These are phyloP conservation scores for Altica lythri DNA, from an alignment of 2,888 invertebrate species.

Conservation along the genomic window DNA sequence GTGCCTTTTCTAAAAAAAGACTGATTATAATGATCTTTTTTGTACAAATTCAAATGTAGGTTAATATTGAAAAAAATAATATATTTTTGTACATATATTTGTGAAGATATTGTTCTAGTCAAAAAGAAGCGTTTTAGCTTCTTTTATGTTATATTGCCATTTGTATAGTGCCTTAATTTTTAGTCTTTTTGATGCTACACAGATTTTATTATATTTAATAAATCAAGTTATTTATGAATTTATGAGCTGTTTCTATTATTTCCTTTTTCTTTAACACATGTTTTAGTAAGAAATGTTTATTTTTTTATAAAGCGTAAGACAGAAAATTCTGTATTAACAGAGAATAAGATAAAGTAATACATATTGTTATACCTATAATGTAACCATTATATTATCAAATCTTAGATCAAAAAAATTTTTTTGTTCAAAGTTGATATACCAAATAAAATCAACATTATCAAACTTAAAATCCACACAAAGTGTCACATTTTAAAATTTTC, in stretches of 20 bases:
- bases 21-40: slow-evolving; percentile 38
- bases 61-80: slow-evolving; percentile 39
- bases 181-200: slow-evolving; percentile 49
- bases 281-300: too few relatives aligned
- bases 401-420: too few relatives aligned
- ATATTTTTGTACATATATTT: slow-evolving; percentile 42
- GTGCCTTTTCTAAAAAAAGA: slow-evolving; percentile 47
- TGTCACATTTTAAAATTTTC: too few relatives aligned
- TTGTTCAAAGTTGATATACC: too few relatives aligned
- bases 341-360: too few relatives aligned
- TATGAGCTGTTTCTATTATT: too few relatives aligned
- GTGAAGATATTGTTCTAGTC: slow-evolving; percentile 51
- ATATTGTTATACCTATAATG: too few relatives aligned
- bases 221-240: slow-evolving; percentile 46
- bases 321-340: too few relatives aligned
- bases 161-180: slow-evolving; percentile 57
- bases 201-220: slow-evolving; percentile 57
- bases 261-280: slow-evolving; percentile 16
- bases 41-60: slow-evolving; percentile 45
- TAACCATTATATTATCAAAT: too few relatives aligned
- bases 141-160: slow-evolving; percentile 55
- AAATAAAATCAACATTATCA: too few relatives aligned
- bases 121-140: slow-evolving; percentile 48
- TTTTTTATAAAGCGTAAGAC: background rate
- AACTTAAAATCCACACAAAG: too few relatives aligned